Conservation (phyloP, 2,113 vertebrate genomes). For the Panurus biarmicus region DNA sequence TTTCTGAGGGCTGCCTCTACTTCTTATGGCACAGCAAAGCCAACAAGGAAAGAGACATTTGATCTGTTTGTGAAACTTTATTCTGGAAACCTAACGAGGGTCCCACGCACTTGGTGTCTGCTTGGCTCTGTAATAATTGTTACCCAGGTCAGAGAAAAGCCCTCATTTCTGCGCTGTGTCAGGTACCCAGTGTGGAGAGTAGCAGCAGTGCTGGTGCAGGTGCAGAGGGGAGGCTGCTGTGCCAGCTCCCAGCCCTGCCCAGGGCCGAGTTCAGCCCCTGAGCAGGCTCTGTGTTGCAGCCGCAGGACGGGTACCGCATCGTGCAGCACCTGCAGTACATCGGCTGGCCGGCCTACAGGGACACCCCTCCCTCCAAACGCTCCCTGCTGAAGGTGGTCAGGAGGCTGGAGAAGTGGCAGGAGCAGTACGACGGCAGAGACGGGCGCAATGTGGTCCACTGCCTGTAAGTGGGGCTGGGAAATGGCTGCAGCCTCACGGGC, state of each 20-base stretch:
- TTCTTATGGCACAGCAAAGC: background rate
- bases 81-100: background rate
- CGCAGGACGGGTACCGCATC: slow-evolving; percentile 92
- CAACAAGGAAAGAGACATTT: background rate
- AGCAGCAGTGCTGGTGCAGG: accelerated
- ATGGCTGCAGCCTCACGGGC: accelerated
- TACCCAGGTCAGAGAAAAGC: background rate
- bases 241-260: background rate
- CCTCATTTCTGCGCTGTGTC: background rate
- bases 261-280: no score
- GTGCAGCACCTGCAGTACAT: slow-evolving; percentile 99
- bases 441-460: slow-evolving; percentile 95
- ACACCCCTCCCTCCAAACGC: slow-evolving; percentile 92
- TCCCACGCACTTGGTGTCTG: accelerated
- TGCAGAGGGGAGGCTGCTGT: no score
- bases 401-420: slow-evolving; percentile 94
- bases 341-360: slow-evolving; percentile 94
- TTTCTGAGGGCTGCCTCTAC: background rate
- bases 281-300: slow-evolving; percentile 68
- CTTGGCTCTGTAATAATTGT: background rate
- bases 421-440: slow-evolving; percentile 91
- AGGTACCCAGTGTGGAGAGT: accelerated
- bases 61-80: background rate
- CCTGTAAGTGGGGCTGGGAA: slow-evolving; percentile 77
- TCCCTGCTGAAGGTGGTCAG: slow-evolving; percentile 91